Base-by-base conservation (phyloP, 2,797 vertebrate genomes). In the Cossypha dichroa region DNA sequence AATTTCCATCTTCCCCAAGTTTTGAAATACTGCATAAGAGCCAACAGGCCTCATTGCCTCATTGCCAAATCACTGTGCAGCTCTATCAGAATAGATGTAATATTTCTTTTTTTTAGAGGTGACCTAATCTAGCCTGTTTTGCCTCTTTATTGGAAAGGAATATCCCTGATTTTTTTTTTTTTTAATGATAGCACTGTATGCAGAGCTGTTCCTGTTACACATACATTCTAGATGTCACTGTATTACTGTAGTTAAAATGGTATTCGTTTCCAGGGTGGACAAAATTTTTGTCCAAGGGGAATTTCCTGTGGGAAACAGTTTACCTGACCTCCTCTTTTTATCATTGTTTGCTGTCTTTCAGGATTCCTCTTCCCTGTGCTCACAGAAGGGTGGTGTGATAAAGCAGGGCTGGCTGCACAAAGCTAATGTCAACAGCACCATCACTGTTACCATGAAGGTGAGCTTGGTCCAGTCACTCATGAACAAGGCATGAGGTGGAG, bases 331-430 rank as follows among this genome's bases (percentile, higher is more conserved):
- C 21, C 11, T 59, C 48, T 56, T 69, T 69, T 67, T 49, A 52
- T 55, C 28, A 10, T 18, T 26, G 54, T 93, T 84, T 72, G 7
- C 56, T 92, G 56, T 94, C 26, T 97, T 94, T 86, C 97, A 99
- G 99, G 99, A 99, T 96, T 97, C 99, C 2, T 95, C 99, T 0
- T 99, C 99, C 1, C 94, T 99, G 68, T 99, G 99, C 97, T 99
- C 99, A 80, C 99, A 99, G 97, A 99, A 98, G 93, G 99, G 99
- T 23, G 99, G 99, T 36, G 98, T 99, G 93, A 98, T 99, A 98
- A 99, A 99, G 97, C 99, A 99, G 97, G 99, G 99, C 96, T 99
- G 99, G 99, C 98, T 99, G 72, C 98, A 99, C 97, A 99, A 99
- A 97, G 99, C 99, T 83, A 99, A 99, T 90, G 98, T 99, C 89